These are phyloP conservation scores for Glossophaga mutica DNA, from an alignment of 2,797 vertebrate species.

Conservation along the genomic window DNA sequence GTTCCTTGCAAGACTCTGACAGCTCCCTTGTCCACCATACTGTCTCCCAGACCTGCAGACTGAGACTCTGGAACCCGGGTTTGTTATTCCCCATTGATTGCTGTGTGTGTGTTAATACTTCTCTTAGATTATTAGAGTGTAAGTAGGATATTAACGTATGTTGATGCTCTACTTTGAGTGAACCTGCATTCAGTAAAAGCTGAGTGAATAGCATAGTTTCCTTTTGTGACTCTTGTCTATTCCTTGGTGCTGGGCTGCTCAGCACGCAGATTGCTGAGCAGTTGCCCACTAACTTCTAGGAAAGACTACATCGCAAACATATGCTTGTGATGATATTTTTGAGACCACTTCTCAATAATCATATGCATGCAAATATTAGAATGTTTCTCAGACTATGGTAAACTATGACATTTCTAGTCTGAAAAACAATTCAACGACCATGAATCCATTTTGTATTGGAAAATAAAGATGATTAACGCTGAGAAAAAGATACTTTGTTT, in stretches of 20 bases:
- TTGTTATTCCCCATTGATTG: neutral
- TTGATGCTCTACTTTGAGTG: neutral
- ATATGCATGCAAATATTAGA: neutral
- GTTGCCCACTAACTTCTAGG: neutral
- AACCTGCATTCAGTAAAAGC: neutral
- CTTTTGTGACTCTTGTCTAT: neutral
- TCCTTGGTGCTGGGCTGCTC: neutral
- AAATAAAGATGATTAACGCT: neutral
- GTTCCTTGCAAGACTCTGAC: neutral
- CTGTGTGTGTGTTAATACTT: neutral
- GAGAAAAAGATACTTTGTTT: neutral
- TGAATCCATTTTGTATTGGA: slow-evolving; percentile 25
- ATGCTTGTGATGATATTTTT: neutral
- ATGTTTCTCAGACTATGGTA: neutral
- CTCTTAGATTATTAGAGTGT: neutral
- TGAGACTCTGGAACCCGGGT: neutral
- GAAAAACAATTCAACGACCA: slow-evolving; percentile 33
- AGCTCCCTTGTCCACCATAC: neutral
- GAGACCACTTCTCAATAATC: neutral
- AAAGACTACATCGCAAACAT: neutral
- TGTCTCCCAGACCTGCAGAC: neutral
- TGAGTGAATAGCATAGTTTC: neutral
- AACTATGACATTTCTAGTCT: neutral
- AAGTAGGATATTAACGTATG: neutral
- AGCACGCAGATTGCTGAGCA: neutral